Conservation (phyloP, 2,888 invertebrate species). For the Calameuta idolon region DNA sequence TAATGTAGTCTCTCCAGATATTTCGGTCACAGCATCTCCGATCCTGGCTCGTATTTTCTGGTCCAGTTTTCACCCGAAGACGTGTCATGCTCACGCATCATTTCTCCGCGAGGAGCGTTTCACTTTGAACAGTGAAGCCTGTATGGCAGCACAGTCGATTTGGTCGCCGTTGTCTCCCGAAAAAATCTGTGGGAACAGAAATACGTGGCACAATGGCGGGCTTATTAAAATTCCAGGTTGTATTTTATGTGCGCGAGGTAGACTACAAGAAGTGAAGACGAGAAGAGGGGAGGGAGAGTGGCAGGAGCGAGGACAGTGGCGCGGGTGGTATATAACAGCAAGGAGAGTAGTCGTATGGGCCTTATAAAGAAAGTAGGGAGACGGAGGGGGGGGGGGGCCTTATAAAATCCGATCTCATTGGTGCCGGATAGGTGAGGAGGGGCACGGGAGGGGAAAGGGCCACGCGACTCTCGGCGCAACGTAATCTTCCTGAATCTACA, state of each 20-base stretch:
- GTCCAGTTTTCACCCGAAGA: background rate
- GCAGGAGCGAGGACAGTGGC: constrained; percentile 28
- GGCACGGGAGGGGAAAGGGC: constrained; percentile 43
- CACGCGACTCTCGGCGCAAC: constrained; percentile 53
- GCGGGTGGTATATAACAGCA: background rate
- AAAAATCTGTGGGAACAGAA: constrained; percentile 54
- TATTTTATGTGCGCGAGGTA: constrained; percentile 56
- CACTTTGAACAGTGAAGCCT: background rate
- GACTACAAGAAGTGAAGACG: constrained; percentile 24
- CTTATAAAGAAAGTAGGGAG: constrained; percentile 23
- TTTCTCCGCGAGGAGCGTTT: background rate
- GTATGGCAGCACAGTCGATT: constrained; percentile 27
- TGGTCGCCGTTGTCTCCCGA: constrained; percentile 32
- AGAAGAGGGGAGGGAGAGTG: constrained; percentile 22
- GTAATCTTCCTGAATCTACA: constrained; percentile 58
- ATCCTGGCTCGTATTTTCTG: background rate
- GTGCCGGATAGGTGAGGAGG: background rate
- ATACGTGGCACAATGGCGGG: constrained; percentile 52
- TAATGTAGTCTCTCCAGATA: background rate
- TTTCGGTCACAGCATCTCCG: background rate
- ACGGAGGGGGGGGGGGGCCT: constrained; percentile 23
- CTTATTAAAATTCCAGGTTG: constrained; percentile 61
- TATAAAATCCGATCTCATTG: constrained; percentile 28
- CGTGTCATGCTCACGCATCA: constrained; percentile 3
- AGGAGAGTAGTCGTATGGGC: constrained; percentile 25